Percentiles rank a stretch among this genome's conserved stretches.
Conservation (phyloP, 2,888 invertebrate genomes). For the Athetis lepigone region DNA sequence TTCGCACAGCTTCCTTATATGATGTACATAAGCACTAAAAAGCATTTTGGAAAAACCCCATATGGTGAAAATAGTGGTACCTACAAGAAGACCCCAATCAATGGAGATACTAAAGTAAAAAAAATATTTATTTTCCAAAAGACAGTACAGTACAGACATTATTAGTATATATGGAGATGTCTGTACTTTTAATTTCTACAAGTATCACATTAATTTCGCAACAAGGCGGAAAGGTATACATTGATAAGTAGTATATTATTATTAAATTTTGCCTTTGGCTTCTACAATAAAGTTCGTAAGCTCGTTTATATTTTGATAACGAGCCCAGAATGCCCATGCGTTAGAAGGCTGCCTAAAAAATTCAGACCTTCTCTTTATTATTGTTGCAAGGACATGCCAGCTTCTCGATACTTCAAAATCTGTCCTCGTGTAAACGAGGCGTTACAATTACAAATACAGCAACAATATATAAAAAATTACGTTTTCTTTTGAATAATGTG, state of each 20-base stretch:
- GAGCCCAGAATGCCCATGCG: not conserved
- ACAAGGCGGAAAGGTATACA: not conserved
- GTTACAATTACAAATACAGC: not conserved
- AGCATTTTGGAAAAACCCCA: too few species aligned
- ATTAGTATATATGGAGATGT: not conserved
- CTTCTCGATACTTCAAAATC: not conserved
- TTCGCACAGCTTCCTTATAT: too few species aligned
- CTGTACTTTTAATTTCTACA: conserved; percentile 3
- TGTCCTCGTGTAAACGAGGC: not conserved
- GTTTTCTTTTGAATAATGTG: too few species aligned
- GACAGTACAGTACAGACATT: not conserved
- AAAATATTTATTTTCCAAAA: too few species aligned
- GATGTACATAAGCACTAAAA: too few species aligned
- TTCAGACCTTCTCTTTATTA: not conserved
- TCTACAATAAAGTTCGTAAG: not conserved
- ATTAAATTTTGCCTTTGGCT: conserved; percentile 25
- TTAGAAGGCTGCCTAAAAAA: not conserved
- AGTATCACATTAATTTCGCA: conserved; percentile 26
- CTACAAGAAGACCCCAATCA: too few species aligned
- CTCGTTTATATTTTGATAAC: conserved; percentile 3
- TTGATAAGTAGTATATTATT: too few species aligned
- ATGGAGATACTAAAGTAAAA: too few species aligned
- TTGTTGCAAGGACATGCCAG: not conserved
- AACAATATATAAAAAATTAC: too few species aligned
- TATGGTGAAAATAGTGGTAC: too few species aligned